Base-by-base conservation (phyloP, 2,888 invertebrate genomes). In the Priocnemis perturbator region DNA sequence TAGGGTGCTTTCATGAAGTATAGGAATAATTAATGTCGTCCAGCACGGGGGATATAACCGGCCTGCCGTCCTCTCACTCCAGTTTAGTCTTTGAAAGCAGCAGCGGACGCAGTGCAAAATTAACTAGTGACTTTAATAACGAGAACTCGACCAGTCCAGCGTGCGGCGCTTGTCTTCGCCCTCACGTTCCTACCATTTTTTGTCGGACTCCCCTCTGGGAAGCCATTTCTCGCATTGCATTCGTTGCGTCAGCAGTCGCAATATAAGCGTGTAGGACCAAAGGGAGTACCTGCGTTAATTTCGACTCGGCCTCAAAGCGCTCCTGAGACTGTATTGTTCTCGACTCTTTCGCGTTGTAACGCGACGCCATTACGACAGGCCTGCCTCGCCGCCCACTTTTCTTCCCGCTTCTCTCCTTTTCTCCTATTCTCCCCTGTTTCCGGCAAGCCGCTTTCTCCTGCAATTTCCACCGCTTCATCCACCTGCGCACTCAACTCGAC, bases 291-390 rank as follows among this genome's bases (percentile, higher is more conserved):
- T 60, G 57, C 64, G 69, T 67, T 70, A 77, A 77, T 77, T 70
- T 71, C 59, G 56, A 60, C 65, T 55, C 44, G 56, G 63, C 61
- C 68, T 77, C 70, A 76, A 74, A 77, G 77, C 66, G 26, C 53
- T 61, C 63, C 61, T 47, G 64, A 66, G 63, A 65, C 60, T 66
- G 65, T 56, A 74, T 71, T 74, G 58, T 64, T 59, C 26, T 5
- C 50, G 48, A 44, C 53, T 63, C 50, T 21, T 30, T 23, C 68
- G 20, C 52, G 21, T 44, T 62, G 64, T 59, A 62, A 57, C 62
- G 37, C 44, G 45, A 21, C 45, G 45, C 15, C 30, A 26, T 58
- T 45, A 58, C 44, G 5, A 3, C 19, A 56, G 23, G 30, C 17
- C 21, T 3, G 20, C 30, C 26, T 23, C 9, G 2, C 23, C 17